Percentiles rank a stretch among this genome's conserved stretches.
Conservation (phyloP, 1,140 invertebrate species). For the Nebria ingens region DNA sequence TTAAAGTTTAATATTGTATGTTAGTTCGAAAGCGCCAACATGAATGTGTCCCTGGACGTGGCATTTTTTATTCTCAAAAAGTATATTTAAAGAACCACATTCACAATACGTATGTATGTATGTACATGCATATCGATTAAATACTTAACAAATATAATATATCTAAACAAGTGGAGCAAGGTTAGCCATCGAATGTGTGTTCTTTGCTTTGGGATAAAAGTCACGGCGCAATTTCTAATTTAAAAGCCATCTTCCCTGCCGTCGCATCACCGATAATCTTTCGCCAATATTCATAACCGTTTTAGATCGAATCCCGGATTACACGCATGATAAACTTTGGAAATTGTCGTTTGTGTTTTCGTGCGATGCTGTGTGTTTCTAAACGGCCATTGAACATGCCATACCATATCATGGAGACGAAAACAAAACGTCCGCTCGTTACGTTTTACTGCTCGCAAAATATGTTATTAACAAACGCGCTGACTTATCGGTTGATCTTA, state of each 20-base stretch:
- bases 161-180: too few species aligned
- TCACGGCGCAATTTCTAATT: neutral
- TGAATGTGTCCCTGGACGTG: too few species aligned
- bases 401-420: neutral
- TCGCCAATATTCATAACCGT: constrained; percentile 5
- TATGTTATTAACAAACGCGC: neutral
- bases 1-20: neutral
- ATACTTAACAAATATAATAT: too few species aligned
- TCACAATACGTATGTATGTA: too few species aligned
- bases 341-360: neutral
- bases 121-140: too few species aligned
- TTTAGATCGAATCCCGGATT: constrained; percentile 3
- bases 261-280: constrained; percentile 3
- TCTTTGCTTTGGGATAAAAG: too few species aligned
- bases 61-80: too few species aligned
- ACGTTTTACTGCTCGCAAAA: neutral
- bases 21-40: neutral
- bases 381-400: neutral
- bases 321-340: constrained; percentile 1
- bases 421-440: neutral
- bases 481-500: neutral
- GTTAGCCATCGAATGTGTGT: too few species aligned
- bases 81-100: too few species aligned
- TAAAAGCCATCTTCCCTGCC: neutral
- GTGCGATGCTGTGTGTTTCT: neutral